These are phyloP conservation scores for Podarcis cretensis DNA, from an alignment of 2,113 vertebrate species.

Conservation along the genomic window DNA sequence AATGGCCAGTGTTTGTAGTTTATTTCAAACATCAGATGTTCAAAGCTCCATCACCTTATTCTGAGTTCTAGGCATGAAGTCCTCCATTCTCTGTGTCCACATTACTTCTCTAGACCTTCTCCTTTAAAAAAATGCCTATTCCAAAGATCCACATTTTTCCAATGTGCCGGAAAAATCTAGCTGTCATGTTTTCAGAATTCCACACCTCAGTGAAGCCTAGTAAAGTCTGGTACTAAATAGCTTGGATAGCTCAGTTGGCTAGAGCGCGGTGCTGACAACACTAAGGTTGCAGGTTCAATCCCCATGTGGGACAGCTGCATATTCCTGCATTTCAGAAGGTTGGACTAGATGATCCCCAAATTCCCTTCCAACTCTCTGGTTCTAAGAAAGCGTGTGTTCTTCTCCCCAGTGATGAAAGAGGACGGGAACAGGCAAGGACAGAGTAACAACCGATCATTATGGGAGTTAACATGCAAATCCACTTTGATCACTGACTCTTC, in stretches of 20 bases:
- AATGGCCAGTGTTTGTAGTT: not conserved
- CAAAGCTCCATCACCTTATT: not conserved
- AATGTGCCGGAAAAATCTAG: not conserved
- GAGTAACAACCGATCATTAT: not conserved
- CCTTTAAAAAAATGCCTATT: not conserved
- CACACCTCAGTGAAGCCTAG: not conserved
- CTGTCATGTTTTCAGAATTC: not conserved
- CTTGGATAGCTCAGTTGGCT: too few relatives aligned
- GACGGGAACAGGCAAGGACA: not conserved
- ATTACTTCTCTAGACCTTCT: not conserved
- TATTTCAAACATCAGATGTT: not conserved
- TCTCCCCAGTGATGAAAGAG: not conserved
- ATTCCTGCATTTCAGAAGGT: too few relatives aligned
- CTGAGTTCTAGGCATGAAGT: not conserved
- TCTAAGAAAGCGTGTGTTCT: not conserved
- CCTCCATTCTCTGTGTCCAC: not conserved
- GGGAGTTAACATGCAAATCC: conserved; percentile 11
- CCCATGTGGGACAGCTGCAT: too few relatives aligned
- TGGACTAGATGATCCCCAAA: too few relatives aligned
- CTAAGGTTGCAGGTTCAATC: too few relatives aligned
- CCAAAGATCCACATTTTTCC: not conserved
- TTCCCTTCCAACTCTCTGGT: too few relatives aligned
- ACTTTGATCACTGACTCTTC: conserved; percentile 20
- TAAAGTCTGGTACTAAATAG: not conserved
- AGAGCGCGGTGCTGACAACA: too few relatives aligned